Evolutionary conservation across 2,113 vertebrate genomes (phyloP).

Genomic region (Syrrhaptes paradoxus): DNA sequence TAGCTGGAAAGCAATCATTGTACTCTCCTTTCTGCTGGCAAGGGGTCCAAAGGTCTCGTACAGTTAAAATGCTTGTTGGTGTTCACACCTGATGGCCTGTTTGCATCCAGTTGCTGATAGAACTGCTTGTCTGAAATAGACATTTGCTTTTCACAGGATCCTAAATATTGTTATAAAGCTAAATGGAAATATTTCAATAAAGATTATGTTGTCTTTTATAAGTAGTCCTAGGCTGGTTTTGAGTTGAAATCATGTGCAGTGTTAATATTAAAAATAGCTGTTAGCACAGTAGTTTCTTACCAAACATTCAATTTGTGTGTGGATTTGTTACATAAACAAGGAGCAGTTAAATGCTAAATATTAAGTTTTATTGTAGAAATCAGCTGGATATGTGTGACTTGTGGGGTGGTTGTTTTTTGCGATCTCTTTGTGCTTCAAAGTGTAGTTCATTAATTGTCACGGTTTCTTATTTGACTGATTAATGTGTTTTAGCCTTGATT

Average conservation of each 20-base stretch:
- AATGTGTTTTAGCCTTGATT: not conserved
- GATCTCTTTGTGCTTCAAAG: not conserved
- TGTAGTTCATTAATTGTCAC: not conserved
- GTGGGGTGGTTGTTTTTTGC: accelerated
- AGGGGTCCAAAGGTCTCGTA: not conserved
- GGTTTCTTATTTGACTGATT: not conserved
- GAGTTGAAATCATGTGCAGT: not conserved
- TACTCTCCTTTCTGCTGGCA: not conserved
- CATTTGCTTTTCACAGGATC: not conserved
- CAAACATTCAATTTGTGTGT: not conserved
- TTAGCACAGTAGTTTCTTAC: not conserved
- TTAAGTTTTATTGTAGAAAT: not conserved
- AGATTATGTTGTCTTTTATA: not conserved
- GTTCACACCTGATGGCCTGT: not conserved
- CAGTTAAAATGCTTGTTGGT: not conserved
- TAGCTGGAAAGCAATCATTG: not conserved
- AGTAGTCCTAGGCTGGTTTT: not conserved
- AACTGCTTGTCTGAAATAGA: not conserved
- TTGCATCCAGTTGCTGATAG: not conserved
- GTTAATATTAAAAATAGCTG: not conserved
- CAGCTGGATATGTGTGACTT: not conserved
- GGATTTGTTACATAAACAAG: not conserved
- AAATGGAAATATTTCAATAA: not conserved
- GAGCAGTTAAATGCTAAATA: not conserved
- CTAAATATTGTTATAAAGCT: not conserved